Conservation (phyloP, 1,140 invertebrate species). For the Akabosia matsudoensis region DNA sequence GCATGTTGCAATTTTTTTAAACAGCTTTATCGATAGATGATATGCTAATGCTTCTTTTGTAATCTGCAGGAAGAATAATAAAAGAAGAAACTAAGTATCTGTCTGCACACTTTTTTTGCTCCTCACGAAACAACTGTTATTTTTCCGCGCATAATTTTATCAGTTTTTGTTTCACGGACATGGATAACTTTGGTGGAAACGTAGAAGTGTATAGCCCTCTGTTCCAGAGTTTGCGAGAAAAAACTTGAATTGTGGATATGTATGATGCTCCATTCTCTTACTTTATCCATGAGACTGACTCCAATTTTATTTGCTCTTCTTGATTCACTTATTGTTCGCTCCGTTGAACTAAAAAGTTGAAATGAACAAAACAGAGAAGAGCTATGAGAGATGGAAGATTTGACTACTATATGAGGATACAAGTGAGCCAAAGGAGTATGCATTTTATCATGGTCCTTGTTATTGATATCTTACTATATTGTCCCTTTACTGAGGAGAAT, state of each 20-base stretch:
- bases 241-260: not conserved
- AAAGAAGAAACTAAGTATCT: too few species aligned
- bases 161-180: too few species aligned
- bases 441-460: too few species aligned
- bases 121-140: too few species aligned
- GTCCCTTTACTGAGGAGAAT: too few species aligned
- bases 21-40: not conserved
- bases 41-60: not conserved
- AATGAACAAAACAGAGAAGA: conserved; percentile 14
- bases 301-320: not conserved
- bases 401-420: not conserved
- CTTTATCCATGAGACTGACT: too few species aligned
- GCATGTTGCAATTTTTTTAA: not conserved
- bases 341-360: conserved; percentile 16
- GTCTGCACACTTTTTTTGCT: too few species aligned
- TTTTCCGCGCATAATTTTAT: too few species aligned
- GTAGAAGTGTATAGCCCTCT: too few species aligned
- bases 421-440: not conserved
- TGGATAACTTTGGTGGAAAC: too few species aligned
- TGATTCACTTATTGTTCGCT: conserved; percentile 16
- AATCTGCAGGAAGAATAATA: not conserved
- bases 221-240: too few species aligned
- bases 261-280: not conserved
- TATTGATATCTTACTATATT: too few species aligned
- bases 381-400: not conserved